Conservation (phyloP, 2,797 vertebrate genomes). For the Mycteria americana region DNA sequence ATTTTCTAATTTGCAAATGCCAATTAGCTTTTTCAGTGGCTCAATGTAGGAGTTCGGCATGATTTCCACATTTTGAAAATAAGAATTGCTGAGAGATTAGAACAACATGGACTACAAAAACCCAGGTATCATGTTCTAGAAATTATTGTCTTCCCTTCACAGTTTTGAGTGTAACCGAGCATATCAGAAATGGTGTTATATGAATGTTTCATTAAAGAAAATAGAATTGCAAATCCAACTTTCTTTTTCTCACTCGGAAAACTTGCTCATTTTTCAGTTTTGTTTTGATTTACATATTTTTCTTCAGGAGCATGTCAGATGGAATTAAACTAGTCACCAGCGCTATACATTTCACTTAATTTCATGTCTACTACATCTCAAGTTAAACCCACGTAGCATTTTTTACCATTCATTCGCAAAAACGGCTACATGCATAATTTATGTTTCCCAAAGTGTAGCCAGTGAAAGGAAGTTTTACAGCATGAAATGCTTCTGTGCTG, state of each 20-base stretch:
- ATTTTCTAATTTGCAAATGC: background rate
- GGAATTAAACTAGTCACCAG: background rate
- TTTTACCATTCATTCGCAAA: background rate
- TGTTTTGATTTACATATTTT: background rate
- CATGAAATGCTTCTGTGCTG: background rate
- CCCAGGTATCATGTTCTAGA: background rate
- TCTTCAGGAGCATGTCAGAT: background rate
- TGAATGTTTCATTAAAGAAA: background rate
- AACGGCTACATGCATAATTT: background rate
- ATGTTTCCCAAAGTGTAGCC: background rate
- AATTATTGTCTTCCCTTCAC: background rate
- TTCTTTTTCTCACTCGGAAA: background rate
- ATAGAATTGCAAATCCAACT: background rate
- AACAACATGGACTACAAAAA: background rate
- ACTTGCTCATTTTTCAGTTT: background rate
- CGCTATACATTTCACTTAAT: background rate
- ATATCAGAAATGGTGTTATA: background rate
- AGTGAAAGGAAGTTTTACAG: background rate
- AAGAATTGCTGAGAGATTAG: background rate
- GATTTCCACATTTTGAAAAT: background rate
- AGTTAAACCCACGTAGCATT: background rate
- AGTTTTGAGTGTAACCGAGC: background rate
- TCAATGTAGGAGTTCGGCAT: background rate
- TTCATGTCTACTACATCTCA: background rate
- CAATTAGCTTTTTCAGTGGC: background rate